Conservation (phyloP, 2,797 vertebrate species). For the Sciurus carolinensis region DNA sequence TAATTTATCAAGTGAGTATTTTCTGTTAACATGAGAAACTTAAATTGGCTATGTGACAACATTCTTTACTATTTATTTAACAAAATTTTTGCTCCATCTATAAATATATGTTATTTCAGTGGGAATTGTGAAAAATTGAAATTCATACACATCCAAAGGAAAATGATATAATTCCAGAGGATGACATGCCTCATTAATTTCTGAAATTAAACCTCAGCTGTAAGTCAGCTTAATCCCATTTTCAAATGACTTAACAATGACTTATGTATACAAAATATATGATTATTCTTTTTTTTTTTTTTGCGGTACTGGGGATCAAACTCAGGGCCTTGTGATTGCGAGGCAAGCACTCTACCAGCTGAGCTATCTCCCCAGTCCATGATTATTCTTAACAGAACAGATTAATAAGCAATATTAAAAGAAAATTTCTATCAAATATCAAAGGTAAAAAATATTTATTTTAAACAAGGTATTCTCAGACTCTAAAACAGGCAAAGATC, state of each 20-base stretch:
- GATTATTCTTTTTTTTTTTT: background rate
- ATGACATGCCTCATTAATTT: constrained; percentile 67
- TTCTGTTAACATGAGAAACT: constrained; percentile 57
- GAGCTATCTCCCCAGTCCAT: background rate
- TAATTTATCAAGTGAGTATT: constrained; percentile 27
- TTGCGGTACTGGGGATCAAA: no score
- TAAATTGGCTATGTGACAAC: constrained; percentile 41
- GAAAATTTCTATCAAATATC: constrained; percentile 39
- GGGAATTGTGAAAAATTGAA: constrained; percentile 62
- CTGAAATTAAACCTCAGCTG: constrained; percentile 60
- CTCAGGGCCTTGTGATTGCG: no score
- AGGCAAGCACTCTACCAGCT: no score
- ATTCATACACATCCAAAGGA: constrained; percentile 61
- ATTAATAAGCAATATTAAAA: background rate
- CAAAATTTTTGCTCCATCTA: constrained; percentile 53
- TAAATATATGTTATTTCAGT: constrained; percentile 43
- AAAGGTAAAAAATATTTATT: constrained; percentile 28
- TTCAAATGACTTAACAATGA: constrained; percentile 34
- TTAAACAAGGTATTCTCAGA: background rate
- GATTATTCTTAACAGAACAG: constrained; percentile 30
- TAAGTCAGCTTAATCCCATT: constrained; percentile 7
- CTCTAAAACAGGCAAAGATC: background rate
- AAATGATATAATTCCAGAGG: background rate
- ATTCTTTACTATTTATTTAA: constrained; percentile 36
- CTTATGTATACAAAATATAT: background rate